Evolutionary conservation across 2,888 invertebrate genomes (phyloP).

Genomic region (Drosophila anomelani): DNA sequence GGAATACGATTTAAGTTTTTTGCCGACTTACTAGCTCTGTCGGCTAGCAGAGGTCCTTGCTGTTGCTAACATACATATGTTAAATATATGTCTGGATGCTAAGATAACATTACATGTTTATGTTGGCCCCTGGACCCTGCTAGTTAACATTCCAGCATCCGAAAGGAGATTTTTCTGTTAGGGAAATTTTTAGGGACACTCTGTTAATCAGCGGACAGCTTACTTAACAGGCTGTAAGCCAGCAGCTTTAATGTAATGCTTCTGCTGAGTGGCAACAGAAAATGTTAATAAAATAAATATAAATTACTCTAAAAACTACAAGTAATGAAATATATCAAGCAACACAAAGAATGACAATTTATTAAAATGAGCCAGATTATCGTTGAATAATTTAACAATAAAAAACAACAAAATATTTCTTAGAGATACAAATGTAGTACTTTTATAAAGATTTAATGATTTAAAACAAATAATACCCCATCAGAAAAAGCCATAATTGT

Average conservation of each 20-base stretch:
- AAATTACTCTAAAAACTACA: not conserved
- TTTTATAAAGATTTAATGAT: not conserved
- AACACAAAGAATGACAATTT: not conserved
- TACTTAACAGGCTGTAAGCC: not conserved
- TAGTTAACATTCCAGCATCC: not conserved
- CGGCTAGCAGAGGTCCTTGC: conserved; percentile 4
- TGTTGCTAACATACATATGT: not conserved
- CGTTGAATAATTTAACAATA: not conserved
- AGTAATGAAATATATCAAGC: not conserved
- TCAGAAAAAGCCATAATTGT: not conserved
- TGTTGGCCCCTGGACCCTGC: not conserved
- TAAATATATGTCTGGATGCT: not conserved
- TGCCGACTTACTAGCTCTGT: not conserved
- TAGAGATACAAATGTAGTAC: too few relatives aligned
- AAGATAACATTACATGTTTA: not conserved
- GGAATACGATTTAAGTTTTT: conserved; percentile 1
- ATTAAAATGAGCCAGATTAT: not conserved
- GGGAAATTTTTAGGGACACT: not conserved
- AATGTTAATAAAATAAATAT: not conserved
- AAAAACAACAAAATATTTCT: not conserved
- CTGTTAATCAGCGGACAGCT: not conserved
- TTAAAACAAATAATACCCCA: not conserved
- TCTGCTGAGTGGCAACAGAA: too few relatives aligned
- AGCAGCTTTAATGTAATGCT: not conserved
- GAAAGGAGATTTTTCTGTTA: not conserved